A percentile compares a stretch with the other conserved stretches of the same genome.
phyloP scores from a whole-genome alignment of 2,113 vertebrate species.

The Phycodurus eques region DNA sequence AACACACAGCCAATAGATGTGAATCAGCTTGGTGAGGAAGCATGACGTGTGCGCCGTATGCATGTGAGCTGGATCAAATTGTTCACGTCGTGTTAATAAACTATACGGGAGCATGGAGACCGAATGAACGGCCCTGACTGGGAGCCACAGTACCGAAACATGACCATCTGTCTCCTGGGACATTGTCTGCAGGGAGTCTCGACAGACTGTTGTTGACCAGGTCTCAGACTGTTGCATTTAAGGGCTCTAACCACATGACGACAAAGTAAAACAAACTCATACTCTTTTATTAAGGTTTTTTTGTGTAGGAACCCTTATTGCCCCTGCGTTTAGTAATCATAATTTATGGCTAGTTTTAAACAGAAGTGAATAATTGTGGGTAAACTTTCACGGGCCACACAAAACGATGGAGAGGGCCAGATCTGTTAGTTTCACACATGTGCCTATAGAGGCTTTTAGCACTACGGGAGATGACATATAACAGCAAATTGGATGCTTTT shows the following conservation, averaged over 20 bases:
- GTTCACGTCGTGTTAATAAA: neutral
- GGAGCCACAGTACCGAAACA: conserved; percentile 39
- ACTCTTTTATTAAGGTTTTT: too few species aligned
- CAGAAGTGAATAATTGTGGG: too few species aligned
- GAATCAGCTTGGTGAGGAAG: conserved; percentile 23
- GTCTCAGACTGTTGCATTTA: conserved; percentile 48
- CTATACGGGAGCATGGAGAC: neutral
- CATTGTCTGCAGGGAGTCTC: conserved; percentile 49
- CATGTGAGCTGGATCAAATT: neutral
- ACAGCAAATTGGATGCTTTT: neutral
- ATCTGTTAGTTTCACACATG: too few species aligned
- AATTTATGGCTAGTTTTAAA: neutral
- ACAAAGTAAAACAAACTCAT: too few species aligned
- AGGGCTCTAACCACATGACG: conserved; percentile 10
- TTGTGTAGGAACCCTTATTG: too few species aligned
- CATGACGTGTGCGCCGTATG: conserved; percentile 1
- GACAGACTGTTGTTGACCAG: conserved; percentile 51
- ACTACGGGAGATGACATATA: neutral
- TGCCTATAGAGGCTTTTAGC: neutral
- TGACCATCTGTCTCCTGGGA: conserved; percentile 66
- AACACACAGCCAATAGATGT: conserved; percentile 25
- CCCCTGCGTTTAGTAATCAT: neutral
- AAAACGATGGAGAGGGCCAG: too few species aligned
- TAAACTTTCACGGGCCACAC: too few species aligned
- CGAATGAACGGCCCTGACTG: conserved; percentile 37